Percentiles rank a stretch among this genome's conserved stretches.
These are phyloP conservation scores for Tangara arthus DNA, from an alignment of 2,797 vertebrate genomes.

Conservation along the genomic window DNA sequence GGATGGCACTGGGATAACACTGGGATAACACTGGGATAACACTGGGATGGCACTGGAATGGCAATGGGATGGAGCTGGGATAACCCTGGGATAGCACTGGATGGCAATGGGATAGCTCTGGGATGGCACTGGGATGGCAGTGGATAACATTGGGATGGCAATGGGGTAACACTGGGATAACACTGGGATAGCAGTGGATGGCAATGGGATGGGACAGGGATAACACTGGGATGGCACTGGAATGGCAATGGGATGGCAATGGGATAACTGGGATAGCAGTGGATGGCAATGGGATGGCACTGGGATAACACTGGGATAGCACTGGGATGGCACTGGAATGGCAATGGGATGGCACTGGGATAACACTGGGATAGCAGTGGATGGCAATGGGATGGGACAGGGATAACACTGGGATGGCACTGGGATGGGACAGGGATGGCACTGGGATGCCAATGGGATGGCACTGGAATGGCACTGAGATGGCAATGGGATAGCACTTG, in stretches of 20 bases:
- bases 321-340: no score
- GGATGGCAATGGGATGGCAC: no score
- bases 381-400: accelerated
- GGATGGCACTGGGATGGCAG: accelerated
- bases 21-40: accelerated
- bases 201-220: accelerated
- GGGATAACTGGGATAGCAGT: accelerated
- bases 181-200: accelerated
- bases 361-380: no score
- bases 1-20: accelerated
- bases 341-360: no score
- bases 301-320: no score
- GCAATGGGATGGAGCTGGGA: no score
- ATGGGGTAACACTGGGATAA: accelerated
- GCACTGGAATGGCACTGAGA: no score
- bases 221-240: accelerated
- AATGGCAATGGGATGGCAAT: no score
- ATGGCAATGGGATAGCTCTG: no score
- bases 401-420: no score
- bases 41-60: accelerated
- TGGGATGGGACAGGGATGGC: no score
- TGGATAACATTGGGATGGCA: accelerated
- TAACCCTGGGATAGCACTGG: no score
- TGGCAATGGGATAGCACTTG: accelerated
- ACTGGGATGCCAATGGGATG: accelerated